Conservation (phyloP, 2,888 invertebrate genomes). For the Heliconius hortense region DNA sequence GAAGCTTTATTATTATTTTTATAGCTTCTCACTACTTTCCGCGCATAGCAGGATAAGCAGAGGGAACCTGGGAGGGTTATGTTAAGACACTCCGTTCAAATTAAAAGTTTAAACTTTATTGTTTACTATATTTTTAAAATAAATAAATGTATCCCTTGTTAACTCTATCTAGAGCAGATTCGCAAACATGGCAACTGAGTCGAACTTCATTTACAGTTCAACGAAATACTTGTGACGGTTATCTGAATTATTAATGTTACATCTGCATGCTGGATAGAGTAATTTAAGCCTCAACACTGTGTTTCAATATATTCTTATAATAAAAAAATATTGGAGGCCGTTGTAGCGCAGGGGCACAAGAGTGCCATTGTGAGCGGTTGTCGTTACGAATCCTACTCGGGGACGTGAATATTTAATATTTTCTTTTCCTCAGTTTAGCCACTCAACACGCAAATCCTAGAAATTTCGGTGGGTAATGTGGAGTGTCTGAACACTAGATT, state of each 20-base stretch:
- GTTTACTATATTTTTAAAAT: no score
- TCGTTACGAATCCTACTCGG: no score
- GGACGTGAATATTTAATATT: neutral
- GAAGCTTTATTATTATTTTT: no score
- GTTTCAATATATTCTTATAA: neutral
- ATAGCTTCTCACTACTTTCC: no score
- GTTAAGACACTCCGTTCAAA: no score
- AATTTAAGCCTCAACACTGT: conserved; percentile 42
- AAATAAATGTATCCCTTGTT: neutral
- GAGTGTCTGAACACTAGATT: neutral
- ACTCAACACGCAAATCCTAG: neutral
- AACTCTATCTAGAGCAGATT: neutral
- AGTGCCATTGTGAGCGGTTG: no score
- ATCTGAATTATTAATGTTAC: conserved; percentile 64
- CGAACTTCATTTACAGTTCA: conserved; percentile 48
- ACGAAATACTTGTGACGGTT: conserved; percentile 59
- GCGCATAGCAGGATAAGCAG: no score
- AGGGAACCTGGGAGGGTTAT: no score
- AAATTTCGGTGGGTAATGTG: no score
- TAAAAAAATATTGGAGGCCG: neutral
- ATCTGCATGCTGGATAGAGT: conserved; percentile 48
- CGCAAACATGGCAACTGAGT: neutral
- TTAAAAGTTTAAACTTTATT: no score
- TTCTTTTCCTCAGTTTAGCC: neutral
- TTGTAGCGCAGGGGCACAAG: no score